Base-by-base conservation (phyloP, 35 echinoderm and acorn worm species). In the Eucidaris tribuloides region DNA sequence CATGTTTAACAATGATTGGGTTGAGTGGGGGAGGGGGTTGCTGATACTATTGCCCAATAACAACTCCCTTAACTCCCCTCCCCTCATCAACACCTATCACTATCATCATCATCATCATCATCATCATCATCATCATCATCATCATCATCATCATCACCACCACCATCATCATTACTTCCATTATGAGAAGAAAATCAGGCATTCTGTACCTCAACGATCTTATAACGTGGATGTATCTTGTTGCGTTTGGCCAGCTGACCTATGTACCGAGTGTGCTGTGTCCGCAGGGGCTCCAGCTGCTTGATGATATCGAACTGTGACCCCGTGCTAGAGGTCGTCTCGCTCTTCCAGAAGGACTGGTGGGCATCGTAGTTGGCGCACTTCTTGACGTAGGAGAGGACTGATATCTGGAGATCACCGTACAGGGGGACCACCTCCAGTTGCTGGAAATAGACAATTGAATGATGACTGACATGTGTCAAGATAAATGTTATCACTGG, bases 301-400 rank as follows among this genome's bases (percentile, higher is more conserved):
- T 90, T 57, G 28, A 96, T n/a, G 18, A 96, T 71, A 45, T 96
- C 91, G 77, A 91, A 96, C 84, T 96, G 93, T 9, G 91, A 42
- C 5, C 34, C 76, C 1, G 60, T n/a, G 1, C 42, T 30, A 7
- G 64, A 45, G 32, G 62, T 80, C 6, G 81, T 60, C 2, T 71
- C 83, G 29, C 83, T 86, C 32, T 56, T 90, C 93, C 93, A 96
- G 28, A 56, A 56, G 1, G 93, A 96, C 78, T 90, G 83, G 70
- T 96, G 79, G 15, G n/a, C 70, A 1, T 90, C 62, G 49, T 83
- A 96, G 71, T 96, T 96, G n/a, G 79, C 82, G 34, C 88, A 86
- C 63, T 87, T 96, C 52, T 80, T 91, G 32, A 96, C 83, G 88
- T 90, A 96, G 0, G 87, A 76, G 41, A 91, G 90, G 18, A 96